Base-by-base conservation (phyloP, 1,140 invertebrate genomes). In the Drosophila biarmipes region DNA sequence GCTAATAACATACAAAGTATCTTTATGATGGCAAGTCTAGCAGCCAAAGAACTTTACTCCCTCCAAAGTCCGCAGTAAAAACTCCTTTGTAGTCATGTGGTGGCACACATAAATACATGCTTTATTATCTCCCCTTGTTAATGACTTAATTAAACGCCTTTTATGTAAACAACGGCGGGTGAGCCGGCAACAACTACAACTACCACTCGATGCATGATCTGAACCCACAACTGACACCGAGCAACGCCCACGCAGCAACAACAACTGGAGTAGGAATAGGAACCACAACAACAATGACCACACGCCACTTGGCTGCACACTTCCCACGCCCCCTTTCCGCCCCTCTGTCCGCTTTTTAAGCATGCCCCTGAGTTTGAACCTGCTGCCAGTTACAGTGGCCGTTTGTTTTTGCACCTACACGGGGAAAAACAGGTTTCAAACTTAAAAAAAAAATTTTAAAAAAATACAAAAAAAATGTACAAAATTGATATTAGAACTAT, bases 141-240 rank as follows among this genome's bases (percentile, higher is more conserved):
- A 87, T 87, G 77, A 71, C 82, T 87, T 89, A 87, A 89, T 87
- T 87, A 82, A 89, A 69, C 58, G 71, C 48, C 79, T 71, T 66
- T 75, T 72, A 73, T 76, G 76, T 80, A 75, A 82, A 78, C 61
- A 74, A 55, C 52, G 45, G 46, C 68, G 58, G 48, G 40, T 73
- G 63, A 38, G 35, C 17, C 19, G 51, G 56, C 51, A 53, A 62
- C 62, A 53, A 58, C 69, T 63, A 15, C 38, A n/a, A 40, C 40
- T 42, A 38, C 29, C 7, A 29, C 17, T 43, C 48, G 73, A 72
- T 73, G 73, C 80, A 85, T 85, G 80, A 80, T 73, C 80, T 77
- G 57, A 54, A 69, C 64, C 62, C 66, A 34, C 55, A 59, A 81
- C 78, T 72, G 67, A 46, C 59, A 66, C 59, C 67, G 38, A 66